Conservation (phyloP, 2,797 vertebrate species). For the Poecilia velifera region DNA sequence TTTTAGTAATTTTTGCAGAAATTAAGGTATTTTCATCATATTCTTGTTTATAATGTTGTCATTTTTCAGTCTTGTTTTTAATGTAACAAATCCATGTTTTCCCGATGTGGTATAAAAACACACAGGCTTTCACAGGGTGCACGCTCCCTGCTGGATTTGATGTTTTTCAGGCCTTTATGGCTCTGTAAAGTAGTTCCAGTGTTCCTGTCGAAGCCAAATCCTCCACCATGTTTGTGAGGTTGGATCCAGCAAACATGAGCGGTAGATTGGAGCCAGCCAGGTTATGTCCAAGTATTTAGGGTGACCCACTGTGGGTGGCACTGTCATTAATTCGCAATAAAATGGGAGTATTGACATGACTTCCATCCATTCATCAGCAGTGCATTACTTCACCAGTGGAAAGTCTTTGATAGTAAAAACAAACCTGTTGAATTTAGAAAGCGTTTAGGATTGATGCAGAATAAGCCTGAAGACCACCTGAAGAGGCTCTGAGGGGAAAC, state of each 20-base stretch:
- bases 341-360: constrained; percentile 34
- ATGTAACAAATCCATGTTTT: neutral
- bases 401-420: constrained; percentile 42
- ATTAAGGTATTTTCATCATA: neutral
- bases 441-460: constrained; percentile 42
- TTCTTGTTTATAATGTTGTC: neutral
- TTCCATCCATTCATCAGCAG: constrained; percentile 31
- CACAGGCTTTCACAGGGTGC: neutral
- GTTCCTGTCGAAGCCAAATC: constrained; percentile 34
- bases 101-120: neutral
- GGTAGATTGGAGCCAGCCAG: constrained; percentile 29
- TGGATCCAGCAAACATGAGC: constrained; percentile 23
- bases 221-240: constrained; percentile 33
- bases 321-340: constrained; percentile 27
- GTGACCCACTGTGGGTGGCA: constrained; percentile 48
- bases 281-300: constrained; percentile 39
- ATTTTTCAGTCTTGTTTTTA: neutral
- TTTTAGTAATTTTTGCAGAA: neutral
- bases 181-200: constrained; percentile 32
- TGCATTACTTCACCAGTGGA: constrained; percentile 29
- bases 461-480: constrained; percentile 59
- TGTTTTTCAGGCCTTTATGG: constrained; percentile 45
- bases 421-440: constrained; percentile 39
- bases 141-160: constrained; percentile 21
- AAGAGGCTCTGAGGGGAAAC: constrained; percentile 25